Conservation (phyloP, 2,113 vertebrate species). For the Fulmarus glacialis region DNA sequence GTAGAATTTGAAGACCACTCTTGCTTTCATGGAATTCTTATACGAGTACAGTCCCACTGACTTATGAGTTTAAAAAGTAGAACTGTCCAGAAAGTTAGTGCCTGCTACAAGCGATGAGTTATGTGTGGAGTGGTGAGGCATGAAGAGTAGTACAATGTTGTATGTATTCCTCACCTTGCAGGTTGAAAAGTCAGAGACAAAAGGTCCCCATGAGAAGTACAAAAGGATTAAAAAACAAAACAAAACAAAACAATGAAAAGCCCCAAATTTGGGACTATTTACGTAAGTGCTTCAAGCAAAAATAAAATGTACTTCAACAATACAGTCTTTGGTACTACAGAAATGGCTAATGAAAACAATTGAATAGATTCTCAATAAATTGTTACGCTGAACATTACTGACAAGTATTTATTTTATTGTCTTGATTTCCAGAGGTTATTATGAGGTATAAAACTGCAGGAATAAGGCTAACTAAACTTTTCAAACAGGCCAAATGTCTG, state of each 20-base stretch:
- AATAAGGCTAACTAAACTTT: neutral
- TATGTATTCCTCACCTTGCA: neutral
- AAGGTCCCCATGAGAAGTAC: neutral
- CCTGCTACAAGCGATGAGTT: neutral
- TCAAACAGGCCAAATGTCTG: neutral
- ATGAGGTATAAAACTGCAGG: neutral
- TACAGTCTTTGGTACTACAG: neutral
- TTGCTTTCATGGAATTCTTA: constrained; percentile 64
- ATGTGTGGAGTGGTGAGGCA: neutral
- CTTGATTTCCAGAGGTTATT: neutral
- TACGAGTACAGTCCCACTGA: neutral
- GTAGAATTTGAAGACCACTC: constrained; percentile 68
- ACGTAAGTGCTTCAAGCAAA: neutral
- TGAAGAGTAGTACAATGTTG: neutral
- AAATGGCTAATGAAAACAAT: neutral
- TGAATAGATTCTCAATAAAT: neutral
- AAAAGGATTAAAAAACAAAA: neutral
- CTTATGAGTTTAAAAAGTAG: constrained; percentile 38
- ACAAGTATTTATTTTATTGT: neutral
- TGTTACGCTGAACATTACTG: neutral
- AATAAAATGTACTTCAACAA: neutral
- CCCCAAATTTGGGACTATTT: neutral
- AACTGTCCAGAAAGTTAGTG: constrained; percentile 48
- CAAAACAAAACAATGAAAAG: neutral
- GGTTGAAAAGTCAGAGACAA: neutral